Evolutionary conservation across 2,113 vertebrate species (phyloP).

Genomic region (Ictidomys tridecemlineatus): DNA sequence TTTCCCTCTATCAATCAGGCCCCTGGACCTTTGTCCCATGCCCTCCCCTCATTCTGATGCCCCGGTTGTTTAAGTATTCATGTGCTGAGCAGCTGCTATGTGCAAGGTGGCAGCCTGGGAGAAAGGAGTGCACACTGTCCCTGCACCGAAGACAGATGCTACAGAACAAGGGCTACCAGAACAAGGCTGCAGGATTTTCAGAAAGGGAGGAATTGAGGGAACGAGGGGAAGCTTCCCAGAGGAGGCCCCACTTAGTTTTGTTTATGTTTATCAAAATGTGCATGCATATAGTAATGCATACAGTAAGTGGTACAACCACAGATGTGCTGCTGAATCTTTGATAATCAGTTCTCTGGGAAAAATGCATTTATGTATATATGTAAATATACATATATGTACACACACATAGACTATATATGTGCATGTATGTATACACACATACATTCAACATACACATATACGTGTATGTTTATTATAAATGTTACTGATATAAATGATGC

Average conservation of each 20-base stretch:
- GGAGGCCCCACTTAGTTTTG: neutral
- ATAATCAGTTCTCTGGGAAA: neutral
- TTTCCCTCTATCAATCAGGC: neutral
- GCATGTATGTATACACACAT: neutral
- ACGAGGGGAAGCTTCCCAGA: neutral
- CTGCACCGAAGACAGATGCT: neutral
- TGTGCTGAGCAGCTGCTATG: neutral
- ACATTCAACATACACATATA: too few species aligned
- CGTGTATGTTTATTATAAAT: neutral
- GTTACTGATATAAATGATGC: neutral
- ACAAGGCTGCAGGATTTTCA: neutral
- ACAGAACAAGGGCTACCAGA: neutral
- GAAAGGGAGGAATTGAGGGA: neutral
- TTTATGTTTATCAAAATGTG: constrained; percentile 19
- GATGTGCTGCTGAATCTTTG: neutral
- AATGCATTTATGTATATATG: neutral
- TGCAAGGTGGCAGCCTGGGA: neutral
- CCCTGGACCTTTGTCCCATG: neutral
- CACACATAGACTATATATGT: neutral
- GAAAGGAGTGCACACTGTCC: neutral
- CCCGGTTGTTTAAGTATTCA: neutral
- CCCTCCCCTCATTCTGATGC: neutral
- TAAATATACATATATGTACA: too few species aligned
- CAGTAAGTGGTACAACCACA: neutral
- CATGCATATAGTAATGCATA: neutral